phyloP scores from a whole-genome alignment of 2,113 vertebrate species.

The Sciurus niger region DNA sequence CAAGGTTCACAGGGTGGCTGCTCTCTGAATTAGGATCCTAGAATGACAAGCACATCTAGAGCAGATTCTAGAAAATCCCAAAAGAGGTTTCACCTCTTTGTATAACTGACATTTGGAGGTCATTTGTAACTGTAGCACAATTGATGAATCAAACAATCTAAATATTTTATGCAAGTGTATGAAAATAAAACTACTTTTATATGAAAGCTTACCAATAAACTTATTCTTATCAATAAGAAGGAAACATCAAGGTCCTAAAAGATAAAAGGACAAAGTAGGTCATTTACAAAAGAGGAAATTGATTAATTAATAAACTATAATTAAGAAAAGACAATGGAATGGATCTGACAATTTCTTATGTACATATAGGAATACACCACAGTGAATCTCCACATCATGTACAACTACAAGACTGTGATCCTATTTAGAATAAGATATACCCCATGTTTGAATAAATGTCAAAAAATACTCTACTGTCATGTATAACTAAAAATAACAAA shows the following conservation, averaged over 20 bases:
- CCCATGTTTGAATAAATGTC: too few relatives aligned
- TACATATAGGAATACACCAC: too few relatives aligned
- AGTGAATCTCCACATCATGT: too few relatives aligned
- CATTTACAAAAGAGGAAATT: not conserved
- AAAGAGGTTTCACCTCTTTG: not conserved
- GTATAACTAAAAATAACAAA: too few relatives aligned
- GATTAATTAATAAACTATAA: not conserved
- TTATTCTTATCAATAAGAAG: not conserved
- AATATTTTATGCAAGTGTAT: not conserved
- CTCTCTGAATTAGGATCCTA: not conserved
- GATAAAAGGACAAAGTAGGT: not conserved
- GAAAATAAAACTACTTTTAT: slow-evolving; percentile 44
- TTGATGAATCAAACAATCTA: not conserved
- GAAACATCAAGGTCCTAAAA: not conserved
- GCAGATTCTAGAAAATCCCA: not conserved
- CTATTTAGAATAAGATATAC: too few relatives aligned
- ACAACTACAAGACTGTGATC: too few relatives aligned
- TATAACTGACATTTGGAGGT: not conserved
- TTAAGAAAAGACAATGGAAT: too few relatives aligned
- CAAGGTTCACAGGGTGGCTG: not conserved
- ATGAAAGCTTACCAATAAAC: not conserved
- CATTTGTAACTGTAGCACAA: not conserved
- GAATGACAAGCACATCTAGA: not conserved
- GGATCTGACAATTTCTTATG: too few relatives aligned
- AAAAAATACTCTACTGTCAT: too few relatives aligned